These are phyloP conservation scores for Myotis davidii DNA, from an alignment of 2,113 vertebrate genomes.

Conservation along the genomic window DNA sequence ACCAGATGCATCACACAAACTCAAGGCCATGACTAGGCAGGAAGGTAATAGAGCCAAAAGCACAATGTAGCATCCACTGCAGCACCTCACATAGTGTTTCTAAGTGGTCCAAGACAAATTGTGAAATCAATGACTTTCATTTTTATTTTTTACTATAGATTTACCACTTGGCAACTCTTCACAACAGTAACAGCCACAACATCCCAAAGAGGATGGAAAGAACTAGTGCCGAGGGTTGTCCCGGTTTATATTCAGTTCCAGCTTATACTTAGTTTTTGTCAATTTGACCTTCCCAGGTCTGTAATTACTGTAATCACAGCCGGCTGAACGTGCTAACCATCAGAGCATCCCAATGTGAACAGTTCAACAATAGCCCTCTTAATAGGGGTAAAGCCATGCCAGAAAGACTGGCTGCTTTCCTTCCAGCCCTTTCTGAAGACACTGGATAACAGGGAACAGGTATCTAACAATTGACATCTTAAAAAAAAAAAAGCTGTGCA, in stretches of 20 bases:
- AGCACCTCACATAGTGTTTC: background rate
- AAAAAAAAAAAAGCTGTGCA: background rate
- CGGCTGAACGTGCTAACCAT: conserved; percentile 72
- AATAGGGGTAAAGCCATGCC: conserved; percentile 57
- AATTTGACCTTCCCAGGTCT: conserved; percentile 82
- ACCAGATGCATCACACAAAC: background rate
- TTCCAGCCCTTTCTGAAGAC: conserved; percentile 51
- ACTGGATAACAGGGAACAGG: conserved; percentile 40
- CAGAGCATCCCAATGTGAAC: conserved; percentile 74
- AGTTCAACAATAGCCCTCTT: conserved; percentile 75
- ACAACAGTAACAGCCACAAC: background rate
- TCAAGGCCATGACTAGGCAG: background rate
- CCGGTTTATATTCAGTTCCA: conserved; percentile 67
- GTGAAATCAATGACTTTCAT: conserved; percentile 53
- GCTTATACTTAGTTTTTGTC: conserved; percentile 78
- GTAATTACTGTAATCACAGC: conserved; percentile 81
- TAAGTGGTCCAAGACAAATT: conserved; percentile 1
- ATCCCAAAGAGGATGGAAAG: conserved; percentile 22
- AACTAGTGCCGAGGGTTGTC: conserved; percentile 41
- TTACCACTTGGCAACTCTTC: conserved; percentile 54
- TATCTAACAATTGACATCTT: conserved; percentile 29
- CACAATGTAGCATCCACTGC: background rate
- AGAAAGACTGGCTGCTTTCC: conserved; percentile 59
- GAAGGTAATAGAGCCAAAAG: background rate
- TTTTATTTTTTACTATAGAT: conserved; percentile 57